Percentiles rank a stretch among this genome's conserved stretches.
Evolutionary conservation across 53 echinoderm and acorn worm species (phyloP).

Genomic region (Crossaster papposus): DNA sequence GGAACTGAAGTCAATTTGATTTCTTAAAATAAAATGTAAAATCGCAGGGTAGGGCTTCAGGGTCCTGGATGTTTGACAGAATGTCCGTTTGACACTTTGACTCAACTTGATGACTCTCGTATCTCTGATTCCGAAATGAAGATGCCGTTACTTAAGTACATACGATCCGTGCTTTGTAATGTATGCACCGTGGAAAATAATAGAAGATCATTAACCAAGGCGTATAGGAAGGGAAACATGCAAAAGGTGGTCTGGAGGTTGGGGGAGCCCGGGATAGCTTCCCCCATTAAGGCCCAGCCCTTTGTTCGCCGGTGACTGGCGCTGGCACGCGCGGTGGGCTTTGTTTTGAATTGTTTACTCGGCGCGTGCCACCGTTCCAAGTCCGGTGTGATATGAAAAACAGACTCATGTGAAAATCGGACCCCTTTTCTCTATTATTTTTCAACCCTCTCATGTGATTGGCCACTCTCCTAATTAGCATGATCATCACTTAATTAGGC

Average conservation of each 20-base stretch:
- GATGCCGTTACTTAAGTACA: neutral
- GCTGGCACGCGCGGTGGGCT: conserved; percentile 40
- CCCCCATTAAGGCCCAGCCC: neutral
- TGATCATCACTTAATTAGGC: no score
- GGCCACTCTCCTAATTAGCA: no score
- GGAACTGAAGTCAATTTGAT: neutral
- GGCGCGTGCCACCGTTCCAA: neutral
- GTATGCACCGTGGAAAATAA: neutral
- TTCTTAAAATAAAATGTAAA: neutral
- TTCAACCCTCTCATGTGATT: no score
- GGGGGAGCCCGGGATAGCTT: conserved; percentile 2
- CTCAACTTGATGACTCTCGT: neutral
- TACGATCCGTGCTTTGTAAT: neutral
- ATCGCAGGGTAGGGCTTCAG: neutral
- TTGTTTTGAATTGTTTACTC: conserved; percentile 24
- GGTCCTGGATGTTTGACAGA: neutral
- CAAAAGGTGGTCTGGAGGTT: neutral
- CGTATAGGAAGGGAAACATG: neutral
- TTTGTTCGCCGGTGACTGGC: conserved; percentile 24
- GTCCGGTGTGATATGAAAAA: neutral
- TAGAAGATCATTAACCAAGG: neutral
- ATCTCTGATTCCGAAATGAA: neutral
- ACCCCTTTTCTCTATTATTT: no score
- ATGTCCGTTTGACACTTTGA: no score
- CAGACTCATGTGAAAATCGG: no score